A percentile compares a stretch with the other conserved stretches of the same genome.
phyloP scores from a whole-genome alignment of 1,140 invertebrate genomes.

The Leptinotarsa defecta region DNA sequence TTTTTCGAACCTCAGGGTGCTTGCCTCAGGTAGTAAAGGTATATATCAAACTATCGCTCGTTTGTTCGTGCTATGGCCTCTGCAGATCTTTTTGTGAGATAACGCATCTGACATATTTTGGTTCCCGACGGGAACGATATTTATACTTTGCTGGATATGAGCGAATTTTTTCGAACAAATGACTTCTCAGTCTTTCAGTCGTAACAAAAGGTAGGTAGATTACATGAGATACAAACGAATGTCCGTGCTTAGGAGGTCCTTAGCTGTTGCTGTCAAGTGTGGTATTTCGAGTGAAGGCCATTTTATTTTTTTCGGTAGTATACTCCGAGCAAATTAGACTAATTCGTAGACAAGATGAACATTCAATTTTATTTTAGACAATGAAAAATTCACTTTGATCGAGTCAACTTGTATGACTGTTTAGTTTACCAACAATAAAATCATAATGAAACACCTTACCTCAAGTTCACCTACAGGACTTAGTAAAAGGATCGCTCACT shows the following conservation, averaged over 20 bases:
- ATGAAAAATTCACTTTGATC: no score
- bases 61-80: slow-evolving; percentile 31
- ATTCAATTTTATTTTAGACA: no score
- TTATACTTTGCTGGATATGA: slow-evolving; percentile 35
- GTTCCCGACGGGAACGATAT: slow-evolving; percentile 37
- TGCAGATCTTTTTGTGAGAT: slow-evolving; percentile 27
- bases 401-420: no score
- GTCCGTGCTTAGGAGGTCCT: slow-evolving; percentile 32
- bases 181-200: slow-evolving; percentile 24
- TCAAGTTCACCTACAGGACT: no score
- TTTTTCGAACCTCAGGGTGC: slow-evolving; percentile 28
- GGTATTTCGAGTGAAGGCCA: slow-evolving; percentile 41
- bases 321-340: not conserved
- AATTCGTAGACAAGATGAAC: not conserved
- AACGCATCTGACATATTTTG: slow-evolving; percentile 35
- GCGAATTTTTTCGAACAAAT: slow-evolving; percentile 29
- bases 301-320: slow-evolving; percentile 30
- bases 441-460: no score
- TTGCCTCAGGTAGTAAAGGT: slow-evolving; percentile 33
- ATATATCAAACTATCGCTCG: slow-evolving; percentile 37
- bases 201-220: slow-evolving; percentile 20
- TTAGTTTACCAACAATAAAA: no score
- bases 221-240: slow-evolving; percentile 31
- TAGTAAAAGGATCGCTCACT: no score
- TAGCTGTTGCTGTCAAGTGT: slow-evolving; percentile 27